phyloP scores from a whole-genome alignment of 2,888 invertebrate species.

The Rhimphoctona megacephalus region DNA sequence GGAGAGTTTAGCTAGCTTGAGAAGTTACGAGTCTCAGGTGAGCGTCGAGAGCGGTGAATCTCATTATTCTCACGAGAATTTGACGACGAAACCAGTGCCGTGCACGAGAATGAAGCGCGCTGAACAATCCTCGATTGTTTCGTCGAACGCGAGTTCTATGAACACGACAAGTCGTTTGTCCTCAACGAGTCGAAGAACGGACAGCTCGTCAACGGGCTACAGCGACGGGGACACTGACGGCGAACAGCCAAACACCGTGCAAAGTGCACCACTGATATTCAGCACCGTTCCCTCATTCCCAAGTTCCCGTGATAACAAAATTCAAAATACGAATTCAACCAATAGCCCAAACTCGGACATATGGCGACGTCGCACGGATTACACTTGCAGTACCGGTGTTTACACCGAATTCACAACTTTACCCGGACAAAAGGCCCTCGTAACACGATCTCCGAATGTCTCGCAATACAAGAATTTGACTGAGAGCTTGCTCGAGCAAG shows the following conservation, averaged over 20 bases:
- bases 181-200: slow-evolving; percentile 80
- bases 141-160: slow-evolving; percentile 74
- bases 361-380: slow-evolving; percentile 80
- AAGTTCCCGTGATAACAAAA: slow-evolving; percentile 78
- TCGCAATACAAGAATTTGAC: slow-evolving; percentile 79
- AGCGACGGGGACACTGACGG: slow-evolving; percentile 85
- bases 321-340: slow-evolving; percentile 73
- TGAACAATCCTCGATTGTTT: slow-evolving; percentile 76
- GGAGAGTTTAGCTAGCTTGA: slow-evolving; percentile 86
- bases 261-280: slow-evolving; percentile 83
- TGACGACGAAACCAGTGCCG: slow-evolving; percentile 79
- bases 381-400: slow-evolving; percentile 69
- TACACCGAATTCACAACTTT: slow-evolving; percentile 78
- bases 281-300: slow-evolving; percentile 78
- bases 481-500: slow-evolving; percentile 79
- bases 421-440: slow-evolving; percentile 78
- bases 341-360: slow-evolving; percentile 81
- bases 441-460: slow-evolving; percentile 81
- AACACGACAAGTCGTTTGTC: slow-evolving; percentile 77
- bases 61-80: slow-evolving; percentile 79
- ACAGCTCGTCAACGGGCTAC: slow-evolving; percentile 82
- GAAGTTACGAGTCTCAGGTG: slow-evolving; percentile 85
- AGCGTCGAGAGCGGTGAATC: slow-evolving; percentile 85
- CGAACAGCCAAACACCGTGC: slow-evolving; percentile 80
- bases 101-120: slow-evolving; percentile 81